Base-by-base conservation (phyloP, 2,888 invertebrate species). In the Dusona sp. region DNA sequence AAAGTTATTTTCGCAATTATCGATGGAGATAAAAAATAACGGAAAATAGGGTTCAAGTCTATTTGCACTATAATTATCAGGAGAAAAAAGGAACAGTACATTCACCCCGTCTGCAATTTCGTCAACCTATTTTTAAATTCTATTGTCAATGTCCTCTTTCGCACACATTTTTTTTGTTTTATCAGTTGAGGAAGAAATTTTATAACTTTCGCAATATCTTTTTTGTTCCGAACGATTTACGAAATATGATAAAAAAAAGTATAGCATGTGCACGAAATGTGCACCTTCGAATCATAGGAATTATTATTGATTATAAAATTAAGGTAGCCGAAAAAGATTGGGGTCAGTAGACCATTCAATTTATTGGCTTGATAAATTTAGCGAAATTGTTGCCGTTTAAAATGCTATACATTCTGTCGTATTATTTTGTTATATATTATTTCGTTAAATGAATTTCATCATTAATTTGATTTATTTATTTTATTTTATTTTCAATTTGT, bases 1-100 rank as follows among this genome's bases (percentile, higher is more conserved):
- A 64, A 45, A 22, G 25, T 36, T 16, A 77, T 68, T 68, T 57
- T 68, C 36, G 36, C 42, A 64, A 70, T 70, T 48, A 75, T 73
- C 42, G 75, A 67, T 61, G 9, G 29, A 57, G 25, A 45, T 45
- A 16, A 72, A 70, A n/a, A 79, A 45, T 61, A 25, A 72, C 36
- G 2, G 22, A 8, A 64, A 2, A n/a, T 2, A 6, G 22, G 13
- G 9, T 72, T 48, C 11, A 16, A 70, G 13, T 33, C 25, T 64
- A 80, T 25, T 48, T 19, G 64, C 16, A 33, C 57, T 48, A 33
- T 38, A 25, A 22, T 65, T 33, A 64, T 70, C 11, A 80, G 25
- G 29, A 65, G n/a, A 16, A 22, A 42, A 36, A 38, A 48, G 25
- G 19, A 4, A 25, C 1, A 57, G n/a, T n/a, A 54, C 67, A 68